Percentiles rank a stretch among this genome's conserved stretches.
Evolutionary conservation across 2,888 invertebrate genomes (phyloP).

Genomic region (Apamea sordens): DNA sequence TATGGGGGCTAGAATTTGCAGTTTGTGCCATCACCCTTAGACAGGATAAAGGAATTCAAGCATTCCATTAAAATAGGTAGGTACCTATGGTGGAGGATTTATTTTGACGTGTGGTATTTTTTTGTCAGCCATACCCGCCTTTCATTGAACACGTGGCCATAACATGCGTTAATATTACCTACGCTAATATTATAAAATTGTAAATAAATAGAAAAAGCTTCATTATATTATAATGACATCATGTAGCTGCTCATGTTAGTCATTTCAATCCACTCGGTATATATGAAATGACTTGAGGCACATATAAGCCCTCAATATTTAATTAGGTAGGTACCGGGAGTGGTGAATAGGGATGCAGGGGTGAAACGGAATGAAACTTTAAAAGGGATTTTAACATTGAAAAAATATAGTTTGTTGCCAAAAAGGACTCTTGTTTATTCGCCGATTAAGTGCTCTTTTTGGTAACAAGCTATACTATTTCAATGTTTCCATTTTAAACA

Average conservation of each 20-base stretch:
- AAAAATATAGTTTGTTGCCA: too few relatives aligned
- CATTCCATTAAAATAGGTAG: neutral
- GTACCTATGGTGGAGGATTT: too few relatives aligned
- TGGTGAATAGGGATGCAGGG: too few relatives aligned
- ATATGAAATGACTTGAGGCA: neutral
- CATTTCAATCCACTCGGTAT: neutral
- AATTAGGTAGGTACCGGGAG: too few relatives aligned
- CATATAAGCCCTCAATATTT: neutral
- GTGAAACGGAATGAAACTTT: neutral
- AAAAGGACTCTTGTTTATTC: too few relatives aligned
- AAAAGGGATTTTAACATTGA: too few relatives aligned
- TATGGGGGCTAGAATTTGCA: neutral
- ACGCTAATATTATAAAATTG: neutral
- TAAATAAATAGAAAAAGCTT: neutral
- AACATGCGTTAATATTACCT: neutral
- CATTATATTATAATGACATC: too few relatives aligned
- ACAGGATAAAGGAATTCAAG: neutral
- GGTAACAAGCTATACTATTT: too few relatives aligned
- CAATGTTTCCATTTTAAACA: too few relatives aligned
- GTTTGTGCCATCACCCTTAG: neutral
- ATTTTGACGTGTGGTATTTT: neutral
- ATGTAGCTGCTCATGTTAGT: neutral
- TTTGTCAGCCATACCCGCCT: neutral
- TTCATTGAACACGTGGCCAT: neutral
- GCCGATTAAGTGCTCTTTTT: too few relatives aligned